These are phyloP conservation scores for Zosterops borbonicus DNA, from an alignment of 2,113 vertebrate genomes.

Conservation along the genomic window DNA sequence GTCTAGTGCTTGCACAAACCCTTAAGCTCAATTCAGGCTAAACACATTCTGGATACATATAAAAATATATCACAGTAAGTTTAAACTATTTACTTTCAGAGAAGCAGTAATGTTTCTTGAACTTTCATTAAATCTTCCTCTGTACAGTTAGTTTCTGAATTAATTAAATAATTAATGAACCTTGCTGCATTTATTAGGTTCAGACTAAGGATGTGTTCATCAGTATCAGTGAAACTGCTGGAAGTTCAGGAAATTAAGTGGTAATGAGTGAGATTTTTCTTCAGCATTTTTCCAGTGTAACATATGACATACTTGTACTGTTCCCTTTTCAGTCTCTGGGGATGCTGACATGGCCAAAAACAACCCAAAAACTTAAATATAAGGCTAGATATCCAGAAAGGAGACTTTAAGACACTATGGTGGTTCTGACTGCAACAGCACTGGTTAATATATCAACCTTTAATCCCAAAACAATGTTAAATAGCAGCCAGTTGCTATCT, in stretches of 20 bases:
- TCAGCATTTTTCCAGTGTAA: neutral
- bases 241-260: neutral
- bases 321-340: neutral
- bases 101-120: neutral
- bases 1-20: neutral
- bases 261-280: neutral
- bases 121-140: neutral
- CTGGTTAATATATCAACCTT: neutral
- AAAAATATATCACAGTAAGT: neutral
- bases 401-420: neutral
- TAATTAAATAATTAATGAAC: neutral
- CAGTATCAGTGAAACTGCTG: neutral
- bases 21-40: neutral
- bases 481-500: neutral
- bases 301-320: neutral
- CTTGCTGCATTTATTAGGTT: neutral
- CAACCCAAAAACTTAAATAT: neutral
- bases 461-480: neutral
- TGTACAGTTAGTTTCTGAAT: neutral
- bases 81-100: neutral
- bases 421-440: neutral
- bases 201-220: neutral
- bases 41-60: too few species aligned
- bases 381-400: neutral
- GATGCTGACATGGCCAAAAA: neutral